Conservation (phyloP, 2,888 invertebrate species). For the Liopterus haemorrhoidalis region DNA sequence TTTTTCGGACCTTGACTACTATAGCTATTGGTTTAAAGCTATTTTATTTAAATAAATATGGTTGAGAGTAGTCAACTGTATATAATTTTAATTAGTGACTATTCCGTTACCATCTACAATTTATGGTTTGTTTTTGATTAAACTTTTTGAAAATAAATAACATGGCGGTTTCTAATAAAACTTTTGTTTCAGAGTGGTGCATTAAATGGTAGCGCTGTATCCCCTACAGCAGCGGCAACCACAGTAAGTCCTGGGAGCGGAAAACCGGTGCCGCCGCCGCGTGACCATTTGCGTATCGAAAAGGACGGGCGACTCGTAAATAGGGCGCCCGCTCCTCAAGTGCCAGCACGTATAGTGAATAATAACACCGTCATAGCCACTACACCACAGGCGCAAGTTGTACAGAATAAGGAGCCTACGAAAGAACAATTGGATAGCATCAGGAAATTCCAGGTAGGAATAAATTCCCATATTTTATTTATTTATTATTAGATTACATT, state of each 20-base stretch:
- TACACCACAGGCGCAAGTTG: constrained; percentile 40
- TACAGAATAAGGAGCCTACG: constrained; percentile 59
- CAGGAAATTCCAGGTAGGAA: constrained; percentile 81
- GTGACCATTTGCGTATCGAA: constrained; percentile 60
- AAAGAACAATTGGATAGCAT: constrained; percentile 87
- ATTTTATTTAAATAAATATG: too few relatives aligned
- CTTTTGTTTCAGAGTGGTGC: too few relatives aligned
- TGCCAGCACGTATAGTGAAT: constrained; percentile 57
- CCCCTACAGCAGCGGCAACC: constrained; percentile 46
- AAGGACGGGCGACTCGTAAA: constrained; percentile 58
- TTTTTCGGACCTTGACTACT: too few relatives aligned
- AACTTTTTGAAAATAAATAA: too few relatives aligned
- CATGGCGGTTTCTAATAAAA: too few relatives aligned
- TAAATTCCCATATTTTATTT: constrained; percentile 24
- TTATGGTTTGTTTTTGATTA: too few relatives aligned
- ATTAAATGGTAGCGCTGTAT: constrained; percentile 38
- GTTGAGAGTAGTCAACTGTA: too few relatives aligned
- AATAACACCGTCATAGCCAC: constrained; percentile 45
- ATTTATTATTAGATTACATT: constrained; percentile 4
- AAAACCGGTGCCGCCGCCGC: constrained; percentile 56
- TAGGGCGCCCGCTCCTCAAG: constrained; percentile 60
- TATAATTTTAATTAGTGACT: too few relatives aligned
- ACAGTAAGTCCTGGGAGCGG: constrained; percentile 42
- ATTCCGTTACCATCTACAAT: too few relatives aligned
- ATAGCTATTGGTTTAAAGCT: too few relatives aligned